Evolutionary conservation across 2,113 vertebrate species (phyloP), one percentile per base, ranked within the genome.

Genomic region (Peromyscus polionotus): DNA sequence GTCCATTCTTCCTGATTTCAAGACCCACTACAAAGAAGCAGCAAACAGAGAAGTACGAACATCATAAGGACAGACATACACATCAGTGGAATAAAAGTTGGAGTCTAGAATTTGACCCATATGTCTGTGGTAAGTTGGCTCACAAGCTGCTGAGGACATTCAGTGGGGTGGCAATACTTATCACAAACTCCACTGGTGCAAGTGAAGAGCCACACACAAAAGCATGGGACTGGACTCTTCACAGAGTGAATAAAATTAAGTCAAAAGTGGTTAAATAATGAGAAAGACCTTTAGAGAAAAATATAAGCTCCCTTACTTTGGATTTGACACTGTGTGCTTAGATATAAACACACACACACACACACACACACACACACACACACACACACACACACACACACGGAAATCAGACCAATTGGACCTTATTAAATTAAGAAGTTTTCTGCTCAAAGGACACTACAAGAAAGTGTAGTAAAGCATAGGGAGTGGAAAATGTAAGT

Each of bases 81-180:
- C 12, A 72, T 89, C 14, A 83, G 39, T 90, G 45, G 77, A 93
- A 88, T 90, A 79, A 96, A 96, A 45, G 7, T 63, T 61, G 85
- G 8, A 92, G 54, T 33, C 39, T 42, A 90, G 70, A 97, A 90
- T 85, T 80, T 85, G 72, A 77, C 0, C 19, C 59, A 33, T 28
- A 0, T 48, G 51, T 68, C 79, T 45, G 54, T 51, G 22, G 33
- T 39, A 48, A 72, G 48, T n/a, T 83, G 14, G 36, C 88, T 93
- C 9, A 80, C 59, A 81, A 51, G 20, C 42, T 88, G 3, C 22
- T 57, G 48, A 67, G 68, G 14, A 26, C 57, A 57, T 39, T 39
- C 16, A 39, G 4, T 39, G 45, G 45, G n/a, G 31, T 28, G 26
- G 33, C 24, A 81, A 91, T 57, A 48, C 65, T 67, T 75, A 80